These are phyloP conservation scores for Lithosia quadra DNA, from an alignment of 2,888 invertebrate species.

Conservation along the genomic window DNA sequence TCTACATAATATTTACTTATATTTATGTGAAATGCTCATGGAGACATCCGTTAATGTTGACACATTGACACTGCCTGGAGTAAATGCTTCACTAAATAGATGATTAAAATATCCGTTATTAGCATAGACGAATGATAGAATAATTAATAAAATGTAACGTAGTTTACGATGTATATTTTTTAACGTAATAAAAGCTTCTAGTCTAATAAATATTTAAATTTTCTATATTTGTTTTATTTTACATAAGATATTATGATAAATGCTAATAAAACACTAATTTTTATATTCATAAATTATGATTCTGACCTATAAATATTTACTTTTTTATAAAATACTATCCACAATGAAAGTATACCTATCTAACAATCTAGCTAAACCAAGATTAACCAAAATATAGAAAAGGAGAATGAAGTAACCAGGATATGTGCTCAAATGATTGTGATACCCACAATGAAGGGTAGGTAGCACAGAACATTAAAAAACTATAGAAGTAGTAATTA, in stretches of 20 bases:
- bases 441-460: too few relatives aligned
- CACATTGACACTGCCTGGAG: constrained; percentile 7
- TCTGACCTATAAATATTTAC: too few relatives aligned
- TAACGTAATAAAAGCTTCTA: neutral
- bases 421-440: too few relatives aligned
- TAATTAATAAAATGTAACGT: neutral
- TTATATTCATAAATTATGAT: neutral
- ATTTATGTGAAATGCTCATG: constrained; percentile 26
- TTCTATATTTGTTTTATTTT: neutral
- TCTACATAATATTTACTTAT: constrained; percentile 22
- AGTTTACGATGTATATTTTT: neutral
- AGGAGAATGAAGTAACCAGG: too few relatives aligned
- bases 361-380: too few relatives aligned
- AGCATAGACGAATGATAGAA: neutral
- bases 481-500: too few relatives aligned
- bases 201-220: constrained; percentile 10
- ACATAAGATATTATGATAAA: neutral
- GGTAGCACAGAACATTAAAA: too few relatives aligned
- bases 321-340: too few relatives aligned
- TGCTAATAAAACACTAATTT: too few relatives aligned
- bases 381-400: too few relatives aligned
- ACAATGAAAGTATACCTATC: too few relatives aligned
- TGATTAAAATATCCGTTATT: neutral
- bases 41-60: neutral
- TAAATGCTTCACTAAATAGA: neutral